A percentile compares a stretch with the other conserved stretches of the same genome.
Conservation (phyloP, 2,797 vertebrate species). For the Paramormyrops hopkinsi region DNA sequence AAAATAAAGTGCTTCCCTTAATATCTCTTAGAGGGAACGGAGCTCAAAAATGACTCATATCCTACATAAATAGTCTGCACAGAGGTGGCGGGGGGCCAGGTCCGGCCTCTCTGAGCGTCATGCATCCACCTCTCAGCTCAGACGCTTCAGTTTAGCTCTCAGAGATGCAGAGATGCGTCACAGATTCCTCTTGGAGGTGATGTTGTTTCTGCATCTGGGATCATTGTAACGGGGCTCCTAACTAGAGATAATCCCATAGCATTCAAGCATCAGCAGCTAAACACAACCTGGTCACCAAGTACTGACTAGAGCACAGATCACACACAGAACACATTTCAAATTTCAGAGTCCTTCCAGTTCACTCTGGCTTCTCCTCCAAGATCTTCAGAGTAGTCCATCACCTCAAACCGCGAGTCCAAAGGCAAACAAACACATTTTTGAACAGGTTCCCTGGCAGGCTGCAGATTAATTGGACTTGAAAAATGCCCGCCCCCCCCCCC, state of each 20-base stretch:
- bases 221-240: not conserved
- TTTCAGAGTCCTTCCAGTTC: not conserved
- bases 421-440: not conserved
- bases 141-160: not conserved
- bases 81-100: not conserved
- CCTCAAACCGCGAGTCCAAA: not conserved
- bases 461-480: not conserved
- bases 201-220: not conserved
- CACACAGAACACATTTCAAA: not conserved
- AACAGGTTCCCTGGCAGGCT: not conserved
- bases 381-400: not conserved
- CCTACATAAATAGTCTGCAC: not conserved
- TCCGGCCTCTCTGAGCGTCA: not conserved
- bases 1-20: conserved; percentile 6
- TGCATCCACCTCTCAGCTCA: not conserved
- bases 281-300: not conserved
- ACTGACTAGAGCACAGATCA: not conserved
- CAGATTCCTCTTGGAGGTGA: not conserved
- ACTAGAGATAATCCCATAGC: not conserved
- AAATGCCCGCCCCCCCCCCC: not conserved
- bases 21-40: not conserved
- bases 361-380: not conserved
- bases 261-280: not conserved
- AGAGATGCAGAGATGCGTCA: not conserved
- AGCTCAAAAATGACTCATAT: not conserved